These are phyloP conservation scores for Popillia japonica DNA, from an alignment of 1,140 invertebrate species.

Conservation along the genomic window DNA sequence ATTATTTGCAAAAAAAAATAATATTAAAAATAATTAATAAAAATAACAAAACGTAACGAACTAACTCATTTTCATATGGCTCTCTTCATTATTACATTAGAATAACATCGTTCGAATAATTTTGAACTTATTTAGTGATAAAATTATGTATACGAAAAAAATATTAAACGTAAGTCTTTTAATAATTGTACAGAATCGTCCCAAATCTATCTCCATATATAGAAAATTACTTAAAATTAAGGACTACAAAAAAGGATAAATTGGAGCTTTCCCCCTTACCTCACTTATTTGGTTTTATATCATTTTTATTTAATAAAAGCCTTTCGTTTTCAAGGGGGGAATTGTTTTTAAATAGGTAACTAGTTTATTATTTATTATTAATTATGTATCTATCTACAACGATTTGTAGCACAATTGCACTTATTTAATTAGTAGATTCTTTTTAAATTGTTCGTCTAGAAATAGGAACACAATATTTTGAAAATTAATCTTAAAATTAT, in stretches of 20 bases:
- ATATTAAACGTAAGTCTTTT: conserved; percentile 1
- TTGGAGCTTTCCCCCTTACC: not conserved
- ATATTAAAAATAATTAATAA: not conserved
- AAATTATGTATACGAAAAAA: not conserved
- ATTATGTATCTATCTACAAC: too few species aligned
- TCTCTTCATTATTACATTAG: too few species aligned
- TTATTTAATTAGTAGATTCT: not conserved
- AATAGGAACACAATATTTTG: conserved; percentile 8
- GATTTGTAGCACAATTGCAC: not conserved
- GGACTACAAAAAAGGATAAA: not conserved
- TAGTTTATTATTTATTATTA: not conserved
- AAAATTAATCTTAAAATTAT: too few species aligned
- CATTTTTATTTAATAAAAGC: too few species aligned
- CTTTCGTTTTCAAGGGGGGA: not conserved
- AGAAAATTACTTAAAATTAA: not conserved
- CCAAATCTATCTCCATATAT: not conserved
- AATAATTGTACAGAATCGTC: not conserved
- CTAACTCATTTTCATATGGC: too few species aligned
- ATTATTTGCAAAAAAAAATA: conserved; percentile 7
- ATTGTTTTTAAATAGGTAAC: not conserved
- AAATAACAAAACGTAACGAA: not conserved
- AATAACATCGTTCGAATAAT: too few species aligned
- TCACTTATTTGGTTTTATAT: not conserved
- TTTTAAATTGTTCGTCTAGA: not conserved
- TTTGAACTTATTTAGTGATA: too few species aligned